Percentiles rank a stretch among this genome's conserved stretches.
Conservation (phyloP, 1,140 invertebrate genomes). For the Oryctes rhinoceros region DNA sequence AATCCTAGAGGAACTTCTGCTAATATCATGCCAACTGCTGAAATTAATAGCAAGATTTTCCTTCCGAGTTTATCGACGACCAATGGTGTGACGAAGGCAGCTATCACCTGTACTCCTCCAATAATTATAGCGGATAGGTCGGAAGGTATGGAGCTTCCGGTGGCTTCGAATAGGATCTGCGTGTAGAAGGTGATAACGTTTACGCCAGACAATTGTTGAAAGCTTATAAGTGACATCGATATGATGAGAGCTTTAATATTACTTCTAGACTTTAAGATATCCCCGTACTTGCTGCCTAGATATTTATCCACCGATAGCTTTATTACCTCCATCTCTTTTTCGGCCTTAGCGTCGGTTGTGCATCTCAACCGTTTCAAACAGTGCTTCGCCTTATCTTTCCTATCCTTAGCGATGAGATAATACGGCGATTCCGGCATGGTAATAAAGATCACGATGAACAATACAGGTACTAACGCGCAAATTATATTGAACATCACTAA, state of each 20-base stretch:
- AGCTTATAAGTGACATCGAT: slow-evolving; percentile 72
- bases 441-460: slow-evolving; percentile 64
- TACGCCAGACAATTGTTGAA: slow-evolving; percentile 80
- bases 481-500: slow-evolving; percentile 66
- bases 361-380: slow-evolving; percentile 71
- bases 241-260: slow-evolving; percentile 73
- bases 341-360: slow-evolving; percentile 66
- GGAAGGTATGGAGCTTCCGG: slow-evolving; percentile 67
- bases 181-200: slow-evolving; percentile 84
- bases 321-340: slow-evolving; percentile 64
- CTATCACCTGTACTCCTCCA: slow-evolving; percentile 78
- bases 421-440: slow-evolving; percentile 79
- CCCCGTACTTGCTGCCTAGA: slow-evolving; percentile 62
- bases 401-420: slow-evolving; percentile 69
- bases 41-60: slow-evolving; percentile 74
- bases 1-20: slow-evolving; percentile 53
- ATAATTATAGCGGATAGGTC: slow-evolving; percentile 75
- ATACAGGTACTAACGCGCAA: slow-evolving; percentile 61
- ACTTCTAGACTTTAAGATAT: slow-evolving; percentile 64
- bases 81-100: slow-evolving; percentile 72
- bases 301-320: slow-evolving; percentile 47
- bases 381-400: slow-evolving; percentile 68
- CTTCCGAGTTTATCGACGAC: slow-evolving; percentile 79
- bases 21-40: slow-evolving; percentile 68
- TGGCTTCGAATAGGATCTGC: slow-evolving; percentile 75